Evolutionary conservation across 1,140 invertebrate species (phyloP), one percentile per base, ranked within the genome.

Genomic region (Nylanderia fulva): DNA sequence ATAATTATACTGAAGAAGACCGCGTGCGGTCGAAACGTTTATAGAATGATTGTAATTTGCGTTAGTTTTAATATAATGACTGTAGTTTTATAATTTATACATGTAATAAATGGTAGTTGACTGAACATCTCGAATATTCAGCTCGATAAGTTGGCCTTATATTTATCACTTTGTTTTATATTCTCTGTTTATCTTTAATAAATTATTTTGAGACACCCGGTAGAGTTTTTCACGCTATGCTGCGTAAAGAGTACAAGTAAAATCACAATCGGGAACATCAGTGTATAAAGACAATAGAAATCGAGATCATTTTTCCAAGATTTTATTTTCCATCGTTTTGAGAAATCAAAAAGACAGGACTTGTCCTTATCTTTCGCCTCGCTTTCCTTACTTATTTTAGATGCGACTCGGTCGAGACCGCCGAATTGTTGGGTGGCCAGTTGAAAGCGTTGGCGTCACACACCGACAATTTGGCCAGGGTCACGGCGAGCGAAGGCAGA

Each of bases 371-470:
- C 66, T 45, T 29, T 36, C 52, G 21, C 1, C 9, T 39, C 8
- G 18, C 42, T 72, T 39, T 3, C 18, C 13, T n/a, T n/a, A 42
- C 7, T 7, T 15, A 42, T 76, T 76, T 39, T 84, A 95, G 94
- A 94, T 99, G 98, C 94, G 99, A 99, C 93, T 98, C 98, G 15
- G 96, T 98, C 24, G 97, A 98, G 91, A 99, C 99, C 7, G 99
- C 99, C 0, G 96, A 97, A 75, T 96, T 98, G 84, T 96, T 99
- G 76, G 97, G 97, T 80, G 95, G 96, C 2, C 98, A 99, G 92
- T 94, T 99, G 63, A 97, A 98, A 91, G 96, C 97, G 11, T 94
- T 99, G 60, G 97, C 98, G 24, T 97, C 97, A 63, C 93, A 97
- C 58, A 97, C 98, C 42, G 98, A 98, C 88, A 98, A 98, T 94